Evolutionary conservation across 2,113 vertebrate genomes (phyloP).

Genomic region (Tachysurus vachellii): DNA sequence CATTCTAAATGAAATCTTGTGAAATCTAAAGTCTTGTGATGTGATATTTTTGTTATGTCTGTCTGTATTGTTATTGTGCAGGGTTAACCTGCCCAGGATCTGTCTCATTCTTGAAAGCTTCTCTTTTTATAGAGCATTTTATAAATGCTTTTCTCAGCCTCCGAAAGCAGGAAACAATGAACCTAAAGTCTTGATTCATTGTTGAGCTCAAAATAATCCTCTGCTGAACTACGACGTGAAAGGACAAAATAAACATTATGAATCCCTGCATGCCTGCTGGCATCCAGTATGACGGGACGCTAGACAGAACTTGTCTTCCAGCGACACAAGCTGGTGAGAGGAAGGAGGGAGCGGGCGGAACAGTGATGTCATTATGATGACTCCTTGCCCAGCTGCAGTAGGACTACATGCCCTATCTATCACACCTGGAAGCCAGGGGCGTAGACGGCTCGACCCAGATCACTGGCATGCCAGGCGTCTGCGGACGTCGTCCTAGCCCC

Average conservation of each 20-base stretch:
- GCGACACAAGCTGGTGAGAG: constrained; percentile 33
- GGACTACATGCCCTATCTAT: constrained; percentile 64
- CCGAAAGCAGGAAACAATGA: neutral
- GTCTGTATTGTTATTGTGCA: neutral
- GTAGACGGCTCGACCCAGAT: constrained; percentile 87
- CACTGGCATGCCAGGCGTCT: constrained; percentile 94
- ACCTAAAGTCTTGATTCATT: neutral
- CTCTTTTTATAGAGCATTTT: neutral
- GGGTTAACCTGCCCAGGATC: neutral
- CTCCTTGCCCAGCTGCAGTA: constrained; percentile 45
- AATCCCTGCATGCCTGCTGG: constrained; percentile 41
- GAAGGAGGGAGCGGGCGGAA: constrained; percentile 35
- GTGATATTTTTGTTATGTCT: neutral
- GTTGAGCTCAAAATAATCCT: neutral
- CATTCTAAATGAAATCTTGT: too few relatives aligned
- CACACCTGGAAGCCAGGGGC: constrained; percentile 94
- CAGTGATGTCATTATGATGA: constrained; percentile 29
- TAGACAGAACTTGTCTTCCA: constrained; percentile 5
- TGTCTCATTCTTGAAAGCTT: neutral
- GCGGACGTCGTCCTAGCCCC: constrained; percentile 89
- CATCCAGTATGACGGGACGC: constrained; percentile 11
- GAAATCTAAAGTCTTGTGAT: neutral
- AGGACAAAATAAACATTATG: constrained; percentile 2
- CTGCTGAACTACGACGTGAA: neutral
- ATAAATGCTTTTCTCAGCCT: neutral